Conservation (phyloP, 1,140 invertebrate species). For the Bombus ignitus region DNA sequence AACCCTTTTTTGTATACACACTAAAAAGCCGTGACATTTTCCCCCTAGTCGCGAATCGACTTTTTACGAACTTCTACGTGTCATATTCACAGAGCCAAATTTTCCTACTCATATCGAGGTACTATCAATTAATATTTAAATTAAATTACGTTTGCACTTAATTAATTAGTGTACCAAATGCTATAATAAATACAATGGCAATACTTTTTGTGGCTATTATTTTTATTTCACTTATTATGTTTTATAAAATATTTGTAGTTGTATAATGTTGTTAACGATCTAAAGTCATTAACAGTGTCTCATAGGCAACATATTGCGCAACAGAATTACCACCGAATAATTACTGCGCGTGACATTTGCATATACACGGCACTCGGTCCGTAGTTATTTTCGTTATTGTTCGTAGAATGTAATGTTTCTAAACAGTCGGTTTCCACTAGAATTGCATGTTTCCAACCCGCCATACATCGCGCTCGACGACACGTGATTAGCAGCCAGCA, state of each 20-base stretch:
- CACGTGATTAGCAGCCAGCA: constrained; percentile 17
- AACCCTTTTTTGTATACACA: constrained; percentile 13
- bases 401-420: constrained; percentile 12
- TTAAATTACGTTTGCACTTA: too few relatives aligned
- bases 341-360: constrained; percentile 35
- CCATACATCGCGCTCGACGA: neutral
- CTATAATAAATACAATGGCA: too few relatives aligned
- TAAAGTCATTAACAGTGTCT: neutral
- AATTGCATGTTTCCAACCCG: neutral
- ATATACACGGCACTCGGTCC: neutral
- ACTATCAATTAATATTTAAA: too few relatives aligned
- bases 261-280: constrained; percentile 25
- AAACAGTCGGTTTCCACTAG: constrained; percentile 1
- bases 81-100: too few relatives aligned
- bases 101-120: too few relatives aligned
- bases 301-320: constrained; percentile 14
- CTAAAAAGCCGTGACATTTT: neutral
- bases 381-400: constrained; percentile 40
- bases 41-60: too few relatives aligned
- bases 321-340: constrained; percentile 22
- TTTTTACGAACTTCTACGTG: too few relatives aligned
- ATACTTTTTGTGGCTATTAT: neutral
- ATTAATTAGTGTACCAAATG: too few relatives aligned
- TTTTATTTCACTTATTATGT: neutral
- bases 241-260: neutral